Conservation (phyloP, 2,888 invertebrate genomes). For the Ochropacha duplaris region DNA sequence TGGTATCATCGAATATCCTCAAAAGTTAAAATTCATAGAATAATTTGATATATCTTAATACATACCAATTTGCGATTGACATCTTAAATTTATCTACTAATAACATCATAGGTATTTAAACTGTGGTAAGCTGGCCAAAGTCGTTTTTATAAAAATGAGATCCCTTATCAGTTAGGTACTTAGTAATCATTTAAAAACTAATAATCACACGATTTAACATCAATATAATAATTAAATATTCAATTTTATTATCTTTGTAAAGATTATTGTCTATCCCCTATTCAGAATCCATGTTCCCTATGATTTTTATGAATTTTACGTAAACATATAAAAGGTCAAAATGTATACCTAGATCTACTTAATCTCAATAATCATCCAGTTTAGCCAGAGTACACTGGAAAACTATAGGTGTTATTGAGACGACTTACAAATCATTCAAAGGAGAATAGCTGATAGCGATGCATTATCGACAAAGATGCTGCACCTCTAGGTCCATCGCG, state of each 20-base stretch:
- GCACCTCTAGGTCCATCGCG: conserved; percentile 37
- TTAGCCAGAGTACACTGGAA: neutral
- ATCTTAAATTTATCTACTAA: conserved; percentile 49
- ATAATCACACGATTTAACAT: conserved; percentile 63
- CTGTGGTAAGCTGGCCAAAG: conserved; percentile 62
- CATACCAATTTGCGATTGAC: conserved; percentile 75
- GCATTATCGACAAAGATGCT: conserved; percentile 5
- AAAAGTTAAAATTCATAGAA: neutral
- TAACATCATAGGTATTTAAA: conserved; percentile 38
- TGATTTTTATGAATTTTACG: neutral
- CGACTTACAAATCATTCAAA: neutral
- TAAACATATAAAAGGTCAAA: neutral
- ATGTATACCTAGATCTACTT: too few relatives aligned
- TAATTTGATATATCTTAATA: conserved; percentile 8
- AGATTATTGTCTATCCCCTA: conserved; percentile 60
- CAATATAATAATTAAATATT: conserved; percentile 32
- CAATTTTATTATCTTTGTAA: conserved; percentile 36
- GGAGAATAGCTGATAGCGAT: neutral
- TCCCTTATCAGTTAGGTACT: conserved; percentile 43
- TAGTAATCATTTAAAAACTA: conserved; percentile 16
- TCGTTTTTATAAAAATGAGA: conserved; percentile 65
- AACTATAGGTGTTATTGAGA: neutral
- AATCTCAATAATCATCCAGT: neutral
- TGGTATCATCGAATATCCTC: conserved; percentile 5
- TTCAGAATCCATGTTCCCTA: conserved; percentile 35